These are phyloP conservation scores for Latheticus oryzae DNA, from an alignment of 2,888 invertebrate genomes.

Conservation along the genomic window DNA sequence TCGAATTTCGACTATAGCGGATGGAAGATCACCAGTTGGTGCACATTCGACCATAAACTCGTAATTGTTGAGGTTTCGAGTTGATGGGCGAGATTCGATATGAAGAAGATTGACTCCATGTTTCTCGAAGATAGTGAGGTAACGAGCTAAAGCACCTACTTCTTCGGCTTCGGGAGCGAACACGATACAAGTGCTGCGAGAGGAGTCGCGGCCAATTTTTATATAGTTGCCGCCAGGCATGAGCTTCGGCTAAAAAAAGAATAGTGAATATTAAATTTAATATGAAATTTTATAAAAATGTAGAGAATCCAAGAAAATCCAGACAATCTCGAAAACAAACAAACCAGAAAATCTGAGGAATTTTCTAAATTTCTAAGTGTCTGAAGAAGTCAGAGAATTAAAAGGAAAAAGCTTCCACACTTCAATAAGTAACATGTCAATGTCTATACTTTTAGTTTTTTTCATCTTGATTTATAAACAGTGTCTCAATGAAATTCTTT, in stretches of 20 bases:
- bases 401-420: no score
- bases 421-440: no score
- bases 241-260: constrained; percentile 75
- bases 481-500: no score
- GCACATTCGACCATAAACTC: constrained; percentile 97
- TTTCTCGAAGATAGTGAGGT: constrained; percentile 88
- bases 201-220: constrained; percentile 80
- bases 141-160: constrained; percentile 89
- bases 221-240: constrained; percentile 88
- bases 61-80: constrained; percentile 79
- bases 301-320: no score
- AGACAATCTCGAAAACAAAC: no score
- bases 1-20: constrained; percentile 80
- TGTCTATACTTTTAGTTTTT: no score
- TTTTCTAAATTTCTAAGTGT: no score
- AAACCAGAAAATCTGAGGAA: no score
- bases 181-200: constrained; percentile 83
- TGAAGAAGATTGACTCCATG: constrained; percentile 86
- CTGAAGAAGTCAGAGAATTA: no score
- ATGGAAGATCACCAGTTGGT: constrained; percentile 79
- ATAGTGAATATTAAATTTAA: constrained; percentile 10
- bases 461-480: no score
- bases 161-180: constrained; percentile 87
- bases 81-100: constrained; percentile 93
- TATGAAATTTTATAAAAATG: neutral